Conservation (phyloP, 2,113 vertebrate species). For the Pteronura brasiliensis region DNA sequence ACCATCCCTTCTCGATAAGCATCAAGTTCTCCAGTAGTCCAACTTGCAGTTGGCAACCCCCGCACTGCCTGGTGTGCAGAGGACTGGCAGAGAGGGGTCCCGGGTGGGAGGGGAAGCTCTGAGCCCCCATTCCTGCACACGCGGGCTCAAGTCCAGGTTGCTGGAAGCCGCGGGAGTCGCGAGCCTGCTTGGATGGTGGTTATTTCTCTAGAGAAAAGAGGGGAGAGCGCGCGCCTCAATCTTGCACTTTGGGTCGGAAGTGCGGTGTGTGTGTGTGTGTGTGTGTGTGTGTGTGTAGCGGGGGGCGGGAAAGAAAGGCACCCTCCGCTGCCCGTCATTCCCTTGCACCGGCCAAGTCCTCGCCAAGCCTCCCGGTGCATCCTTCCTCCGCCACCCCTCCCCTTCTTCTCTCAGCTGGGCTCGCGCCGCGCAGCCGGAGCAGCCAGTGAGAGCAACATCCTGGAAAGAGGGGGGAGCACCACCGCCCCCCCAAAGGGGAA, state of each 20-base stretch:
- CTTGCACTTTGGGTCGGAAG: slow-evolving; percentile 81
- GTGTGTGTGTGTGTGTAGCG: slow-evolving; percentile 44
- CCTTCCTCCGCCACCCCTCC: slow-evolving; percentile 79
- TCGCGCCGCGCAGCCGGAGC: slow-evolving; percentile 70
- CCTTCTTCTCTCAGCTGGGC: slow-evolving; percentile 79
- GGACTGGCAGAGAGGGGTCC: not conserved
- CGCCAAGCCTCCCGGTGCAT: slow-evolving; percentile 74
- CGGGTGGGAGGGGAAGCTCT: slow-evolving; percentile 52
- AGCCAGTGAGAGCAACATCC: slow-evolving; percentile 78
- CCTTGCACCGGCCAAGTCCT: slow-evolving; percentile 81
- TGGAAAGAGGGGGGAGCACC: slow-evolving; percentile 71
- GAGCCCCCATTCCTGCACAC: slow-evolving; percentile 43
- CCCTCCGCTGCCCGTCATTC: slow-evolving; percentile 81
- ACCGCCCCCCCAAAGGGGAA: slow-evolving; percentile 64
- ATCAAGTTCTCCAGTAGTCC: slow-evolving; percentile 77
- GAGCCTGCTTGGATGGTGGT: slow-evolving; percentile 63
- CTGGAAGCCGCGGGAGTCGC: slow-evolving; percentile 71
- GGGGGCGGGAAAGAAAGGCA: slow-evolving; percentile 76
- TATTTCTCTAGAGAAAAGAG: slow-evolving; percentile 80
- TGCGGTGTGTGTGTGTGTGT: slow-evolving; percentile 60
- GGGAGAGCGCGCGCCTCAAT: slow-evolving; percentile 72
- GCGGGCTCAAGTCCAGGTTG: slow-evolving; percentile 72
- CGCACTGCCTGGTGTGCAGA: slow-evolving; percentile 46
- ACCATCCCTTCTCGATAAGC: slow-evolving; percentile 59
- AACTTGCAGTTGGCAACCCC: slow-evolving; percentile 76